Evolutionary conservation across 2,113 vertebrate genomes (phyloP).

Genomic region (Xenopus borealis): DNA sequence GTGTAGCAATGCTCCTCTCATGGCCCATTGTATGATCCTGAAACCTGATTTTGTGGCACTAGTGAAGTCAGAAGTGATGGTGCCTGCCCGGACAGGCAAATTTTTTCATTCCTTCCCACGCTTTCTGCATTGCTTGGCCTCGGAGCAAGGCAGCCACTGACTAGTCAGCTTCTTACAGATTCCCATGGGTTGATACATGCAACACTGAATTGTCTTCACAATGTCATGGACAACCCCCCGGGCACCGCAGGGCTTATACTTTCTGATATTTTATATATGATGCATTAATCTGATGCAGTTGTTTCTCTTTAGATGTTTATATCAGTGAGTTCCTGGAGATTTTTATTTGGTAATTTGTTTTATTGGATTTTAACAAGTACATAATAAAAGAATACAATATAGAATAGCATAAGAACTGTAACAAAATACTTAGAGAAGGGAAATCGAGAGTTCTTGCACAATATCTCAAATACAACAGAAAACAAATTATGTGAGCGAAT

Average conservation of each 20-base stretch:
- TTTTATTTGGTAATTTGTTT: not conserved
- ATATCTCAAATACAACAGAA: too few relatives aligned
- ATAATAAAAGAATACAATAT: too few relatives aligned
- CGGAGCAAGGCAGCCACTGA: conserved; percentile 13
- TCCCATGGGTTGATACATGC: conserved; percentile 29
- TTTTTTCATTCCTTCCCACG: conserved; percentile 29
- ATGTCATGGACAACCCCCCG: not conserved
- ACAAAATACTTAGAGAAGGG: too few relatives aligned
- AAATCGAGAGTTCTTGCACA: too few relatives aligned
- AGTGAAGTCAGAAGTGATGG: conserved; percentile 13
- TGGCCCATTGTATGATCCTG: conserved; percentile 12
- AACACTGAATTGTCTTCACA: not conserved
- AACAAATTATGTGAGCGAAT: too few relatives aligned
- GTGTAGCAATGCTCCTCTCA: conserved; percentile 20
- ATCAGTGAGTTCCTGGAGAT: too few relatives aligned
- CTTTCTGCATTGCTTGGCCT: conserved; percentile 21
- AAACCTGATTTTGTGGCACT: conserved; percentile 17
- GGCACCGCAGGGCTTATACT: not conserved
- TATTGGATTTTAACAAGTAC: too few relatives aligned
- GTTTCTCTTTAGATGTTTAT: not conserved
- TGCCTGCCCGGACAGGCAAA: conserved; percentile 33
- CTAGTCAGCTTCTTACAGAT: conserved; percentile 27
- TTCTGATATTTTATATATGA: not conserved
- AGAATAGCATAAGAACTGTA: too few relatives aligned
- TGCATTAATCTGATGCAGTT: not conserved